Conservation (phyloP, 1,140 invertebrate genomes). For the Anoplolepis gracilipes region DNA sequence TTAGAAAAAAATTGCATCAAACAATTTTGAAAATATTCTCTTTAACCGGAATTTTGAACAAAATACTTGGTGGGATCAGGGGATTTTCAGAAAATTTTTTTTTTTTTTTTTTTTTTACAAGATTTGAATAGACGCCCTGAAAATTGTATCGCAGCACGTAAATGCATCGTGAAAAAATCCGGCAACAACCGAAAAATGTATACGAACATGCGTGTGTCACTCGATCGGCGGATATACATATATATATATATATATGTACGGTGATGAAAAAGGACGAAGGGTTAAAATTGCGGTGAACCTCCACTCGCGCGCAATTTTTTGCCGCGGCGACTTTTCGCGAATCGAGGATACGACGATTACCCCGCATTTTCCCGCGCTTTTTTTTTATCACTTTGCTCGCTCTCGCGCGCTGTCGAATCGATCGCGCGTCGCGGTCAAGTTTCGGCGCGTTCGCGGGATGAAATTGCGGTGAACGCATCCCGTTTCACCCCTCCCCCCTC, state of each 20-base stretch:
- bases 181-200: background rate
- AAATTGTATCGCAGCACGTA: background rate
- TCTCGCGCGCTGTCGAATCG: conserved; percentile 50
- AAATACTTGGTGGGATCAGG: too few relatives aligned
- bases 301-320: conserved; percentile 59
- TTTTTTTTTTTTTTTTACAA: too few relatives aligned
- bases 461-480: conserved; percentile 81
- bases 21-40: too few relatives aligned
- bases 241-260: too few relatives aligned
- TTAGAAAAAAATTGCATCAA: too few relatives aligned
- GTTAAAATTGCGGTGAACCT: conserved; percentile 68
- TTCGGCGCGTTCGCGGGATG: conserved; percentile 61
- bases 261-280: conserved; percentile 6
- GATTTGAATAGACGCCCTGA: background rate
- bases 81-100: too few relatives aligned
- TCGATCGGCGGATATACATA: conserved; percentile 1
- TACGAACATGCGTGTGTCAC: background rate
- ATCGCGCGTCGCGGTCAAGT: conserved; percentile 28
- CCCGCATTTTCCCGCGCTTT: conserved; percentile 34
- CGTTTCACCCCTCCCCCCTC: conserved; percentile 53
- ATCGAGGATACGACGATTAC: conserved; percentile 8
- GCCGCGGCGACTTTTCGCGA: conserved; percentile 49
- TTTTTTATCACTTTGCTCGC: background rate
- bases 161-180: conserved; percentile 5
- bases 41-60: too few relatives aligned